Conservation (phyloP, 1,140 invertebrate genomes). For the Zaprionus ornatus region DNA sequence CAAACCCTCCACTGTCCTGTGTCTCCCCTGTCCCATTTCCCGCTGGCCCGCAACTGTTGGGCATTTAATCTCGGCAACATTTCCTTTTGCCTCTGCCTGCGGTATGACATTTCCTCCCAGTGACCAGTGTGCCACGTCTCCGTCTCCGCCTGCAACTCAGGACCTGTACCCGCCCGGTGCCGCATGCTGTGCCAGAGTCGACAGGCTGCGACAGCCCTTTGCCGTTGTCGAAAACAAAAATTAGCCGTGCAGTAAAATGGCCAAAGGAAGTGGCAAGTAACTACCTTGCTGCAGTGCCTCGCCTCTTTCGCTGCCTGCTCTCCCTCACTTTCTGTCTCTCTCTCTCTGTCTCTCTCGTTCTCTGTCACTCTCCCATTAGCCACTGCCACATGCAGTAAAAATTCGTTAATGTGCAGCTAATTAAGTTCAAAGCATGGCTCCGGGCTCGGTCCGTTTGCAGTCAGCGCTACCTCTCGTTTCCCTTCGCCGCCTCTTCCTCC, state of each 20-base stretch:
- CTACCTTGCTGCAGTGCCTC: slow-evolving; percentile 64
- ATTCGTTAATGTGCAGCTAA: slow-evolving; percentile 81
- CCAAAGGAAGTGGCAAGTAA: slow-evolving; percentile 79
- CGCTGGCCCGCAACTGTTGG: slow-evolving; percentile 30
- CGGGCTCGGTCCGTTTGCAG: slow-evolving; percentile 45
- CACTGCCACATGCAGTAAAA: slow-evolving; percentile 72
- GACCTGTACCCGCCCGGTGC: neutral
- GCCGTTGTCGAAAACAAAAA: slow-evolving; percentile 80
- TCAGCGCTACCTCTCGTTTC: slow-evolving; percentile 32
- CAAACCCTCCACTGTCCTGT: neutral
- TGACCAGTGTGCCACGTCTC: slow-evolving; percentile 23
- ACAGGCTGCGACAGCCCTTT: slow-evolving; percentile 45
- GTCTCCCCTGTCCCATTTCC: neutral
- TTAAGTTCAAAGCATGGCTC: slow-evolving; percentile 79
- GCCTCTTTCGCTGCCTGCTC: slow-evolving; percentile 21
- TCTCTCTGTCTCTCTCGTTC: neutral
- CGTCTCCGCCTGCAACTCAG: neutral
- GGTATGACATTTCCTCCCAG: slow-evolving; percentile 74
- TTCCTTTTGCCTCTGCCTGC: slow-evolving; percentile 67
- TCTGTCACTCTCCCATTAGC: slow-evolving; percentile 9
- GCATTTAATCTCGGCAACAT: slow-evolving; percentile 77
- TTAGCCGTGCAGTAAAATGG: slow-evolving; percentile 77
- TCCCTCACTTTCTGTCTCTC: slow-evolving; percentile 3
- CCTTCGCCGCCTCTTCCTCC: slow-evolving; percentile 13
- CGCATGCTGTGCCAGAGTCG: neutral